Evolutionary conservation across 1,140 invertebrate species (phyloP).

Genomic region (Leptopilina clavipes): DNA sequence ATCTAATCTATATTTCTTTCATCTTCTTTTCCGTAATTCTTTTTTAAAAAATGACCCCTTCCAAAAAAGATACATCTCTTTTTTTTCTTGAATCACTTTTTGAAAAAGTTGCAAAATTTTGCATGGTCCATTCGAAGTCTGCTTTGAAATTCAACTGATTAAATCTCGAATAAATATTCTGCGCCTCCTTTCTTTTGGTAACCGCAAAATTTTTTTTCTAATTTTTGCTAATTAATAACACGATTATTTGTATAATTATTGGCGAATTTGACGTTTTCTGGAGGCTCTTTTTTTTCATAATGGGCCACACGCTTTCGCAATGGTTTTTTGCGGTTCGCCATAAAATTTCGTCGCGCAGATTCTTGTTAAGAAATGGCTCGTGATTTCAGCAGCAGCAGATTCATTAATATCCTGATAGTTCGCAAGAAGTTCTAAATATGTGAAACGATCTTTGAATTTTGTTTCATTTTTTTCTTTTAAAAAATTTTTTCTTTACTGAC

Average conservation of each 20-base stretch:
- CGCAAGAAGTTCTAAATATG: conserved; percentile 16
- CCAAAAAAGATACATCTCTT: too few relatives aligned
- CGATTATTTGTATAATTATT: conserved; percentile 7
- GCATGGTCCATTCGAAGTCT: too few relatives aligned
- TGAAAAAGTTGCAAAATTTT: too few relatives aligned
- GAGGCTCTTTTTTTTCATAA: background rate
- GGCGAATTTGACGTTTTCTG: background rate
- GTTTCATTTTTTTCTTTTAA: too few relatives aligned
- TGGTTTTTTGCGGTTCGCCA: background rate
- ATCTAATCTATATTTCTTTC: too few relatives aligned
- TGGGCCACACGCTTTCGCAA: conserved; percentile 9
- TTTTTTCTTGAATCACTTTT: too few relatives aligned
- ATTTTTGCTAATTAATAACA: conserved; percentile 24
- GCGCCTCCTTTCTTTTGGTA: too few relatives aligned
- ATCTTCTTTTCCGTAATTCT: too few relatives aligned
- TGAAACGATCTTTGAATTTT: conserved; percentile 19
- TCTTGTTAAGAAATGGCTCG: conserved; percentile 7
- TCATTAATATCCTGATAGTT: conserved; percentile 33
- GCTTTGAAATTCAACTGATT: too few relatives aligned
- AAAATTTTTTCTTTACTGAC: background rate
- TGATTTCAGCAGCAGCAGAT: conserved; percentile 22
- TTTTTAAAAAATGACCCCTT: too few relatives aligned
- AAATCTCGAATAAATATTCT: too few relatives aligned
- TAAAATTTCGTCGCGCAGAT: conserved; percentile 28
- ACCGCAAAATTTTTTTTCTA: conserved; percentile 1